Conservation (phyloP, 2,888 invertebrate genomes). For the Drosophila kambysellisi region DNA sequence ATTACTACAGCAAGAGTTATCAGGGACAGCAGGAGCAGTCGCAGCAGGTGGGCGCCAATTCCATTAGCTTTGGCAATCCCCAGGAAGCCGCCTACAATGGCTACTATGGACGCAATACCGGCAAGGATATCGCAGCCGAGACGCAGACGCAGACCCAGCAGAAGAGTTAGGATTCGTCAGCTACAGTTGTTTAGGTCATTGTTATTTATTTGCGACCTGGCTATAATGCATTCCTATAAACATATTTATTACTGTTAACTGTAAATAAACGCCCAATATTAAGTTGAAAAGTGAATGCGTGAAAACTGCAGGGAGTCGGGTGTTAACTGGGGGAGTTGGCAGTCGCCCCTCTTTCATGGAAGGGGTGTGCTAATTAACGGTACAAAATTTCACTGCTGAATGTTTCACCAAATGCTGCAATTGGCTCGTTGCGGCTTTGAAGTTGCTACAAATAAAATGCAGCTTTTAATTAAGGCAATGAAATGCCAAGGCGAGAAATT, state of each 20-base stretch:
- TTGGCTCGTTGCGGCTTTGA: slow-evolving; percentile 43
- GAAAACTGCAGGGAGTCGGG: not conserved
- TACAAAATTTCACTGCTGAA: slow-evolving; percentile 66
- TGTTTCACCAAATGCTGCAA: slow-evolving; percentile 60
- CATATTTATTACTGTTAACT: slow-evolving; percentile 68
- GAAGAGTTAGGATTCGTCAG: slow-evolving; percentile 48
- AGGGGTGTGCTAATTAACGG: slow-evolving; percentile 56
- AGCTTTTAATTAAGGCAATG: slow-evolving; percentile 77
- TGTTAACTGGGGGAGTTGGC: not conserved
- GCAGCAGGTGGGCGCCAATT: slow-evolving; percentile 69
- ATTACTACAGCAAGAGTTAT: slow-evolving; percentile 85
- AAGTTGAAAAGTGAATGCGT: slow-evolving; percentile 40
- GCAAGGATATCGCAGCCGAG: slow-evolving; percentile 84
- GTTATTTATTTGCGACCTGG: slow-evolving; percentile 61
- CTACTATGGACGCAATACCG: slow-evolving; percentile 88
- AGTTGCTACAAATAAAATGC: slow-evolving; percentile 70
- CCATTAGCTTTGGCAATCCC: slow-evolving; percentile 88
- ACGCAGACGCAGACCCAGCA: slow-evolving; percentile 45
- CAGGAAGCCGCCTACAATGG: slow-evolving; percentile 91
- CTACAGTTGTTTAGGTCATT: slow-evolving; percentile 28
- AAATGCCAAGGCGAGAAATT: slow-evolving; percentile 73
- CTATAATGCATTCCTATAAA: slow-evolving; percentile 71
- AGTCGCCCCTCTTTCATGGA: not conserved
- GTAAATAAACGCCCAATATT: slow-evolving; percentile 67
- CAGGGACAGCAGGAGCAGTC: slow-evolving; percentile 44